phyloP scores from a whole-genome alignment of 2,797 vertebrate species.

The Tragelaphus eurycerus region DNA sequence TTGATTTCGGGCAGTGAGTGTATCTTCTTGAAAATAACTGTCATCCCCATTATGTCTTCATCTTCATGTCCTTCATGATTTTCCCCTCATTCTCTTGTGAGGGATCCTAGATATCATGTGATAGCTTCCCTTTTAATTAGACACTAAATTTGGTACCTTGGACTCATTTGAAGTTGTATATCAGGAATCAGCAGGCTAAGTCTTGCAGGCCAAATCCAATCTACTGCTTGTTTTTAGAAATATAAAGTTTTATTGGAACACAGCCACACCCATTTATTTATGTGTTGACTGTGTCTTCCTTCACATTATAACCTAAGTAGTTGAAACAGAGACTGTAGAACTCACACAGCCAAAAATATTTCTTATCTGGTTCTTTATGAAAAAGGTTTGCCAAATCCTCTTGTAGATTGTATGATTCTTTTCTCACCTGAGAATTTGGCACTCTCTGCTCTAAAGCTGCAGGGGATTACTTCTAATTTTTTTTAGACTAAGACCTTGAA shows the following conservation, averaged over 20 bases:
- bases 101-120: neutral
- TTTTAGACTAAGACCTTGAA: neutral
- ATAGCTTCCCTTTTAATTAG: neutral
- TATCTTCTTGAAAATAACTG: neutral
- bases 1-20: neutral
- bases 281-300: neutral
- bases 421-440: neutral
- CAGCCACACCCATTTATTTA: neutral
- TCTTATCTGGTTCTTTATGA: neutral
- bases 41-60: neutral
- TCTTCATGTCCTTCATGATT: neutral
- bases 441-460: slow-evolving; percentile 1
- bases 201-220: neutral
- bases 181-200: neutral
- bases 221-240: slow-evolving; percentile 21
- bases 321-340: neutral
- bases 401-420: neutral
- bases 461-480: neutral
- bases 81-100: neutral
- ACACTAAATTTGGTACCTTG: neutral
- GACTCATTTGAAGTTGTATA: neutral
- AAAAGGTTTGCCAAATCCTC: neutral
- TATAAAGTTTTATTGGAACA: neutral
- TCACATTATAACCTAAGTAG: neutral
- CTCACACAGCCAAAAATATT: neutral